These are phyloP conservation scores for Sylvia borin DNA, from an alignment of 2,797 vertebrate species.

Conservation along the genomic window DNA sequence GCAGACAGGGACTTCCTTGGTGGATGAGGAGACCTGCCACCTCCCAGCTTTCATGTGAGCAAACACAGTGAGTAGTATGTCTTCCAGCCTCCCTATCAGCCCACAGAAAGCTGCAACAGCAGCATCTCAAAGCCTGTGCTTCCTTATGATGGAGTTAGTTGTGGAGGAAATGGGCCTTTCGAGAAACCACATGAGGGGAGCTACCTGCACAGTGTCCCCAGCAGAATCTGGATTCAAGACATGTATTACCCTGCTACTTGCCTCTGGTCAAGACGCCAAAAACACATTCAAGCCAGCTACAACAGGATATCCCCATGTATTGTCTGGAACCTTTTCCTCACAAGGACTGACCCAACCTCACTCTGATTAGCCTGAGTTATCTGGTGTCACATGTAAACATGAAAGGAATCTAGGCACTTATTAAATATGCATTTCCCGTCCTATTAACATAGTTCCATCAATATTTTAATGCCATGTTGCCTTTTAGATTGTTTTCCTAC, in stretches of 20 bases:
- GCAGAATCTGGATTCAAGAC: not conserved
- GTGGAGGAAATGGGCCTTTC: not conserved
- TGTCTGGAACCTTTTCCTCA: not conserved
- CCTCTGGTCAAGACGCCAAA: not conserved
- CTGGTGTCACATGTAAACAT: conserved; percentile 41
- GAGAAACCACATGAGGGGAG: not conserved
- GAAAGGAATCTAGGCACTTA: conserved; percentile 47
- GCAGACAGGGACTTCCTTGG: not conserved
- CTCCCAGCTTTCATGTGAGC: not conserved
- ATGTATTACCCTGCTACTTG: not conserved
- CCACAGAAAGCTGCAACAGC: not conserved
- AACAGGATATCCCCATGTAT: not conserved
- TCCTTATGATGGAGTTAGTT: not conserved
- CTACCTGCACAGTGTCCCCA: not conserved
- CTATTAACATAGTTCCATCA: conserved; percentile 42
- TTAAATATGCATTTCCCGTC: conserved; percentile 52
- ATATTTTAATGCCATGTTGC: conserved; percentile 58
- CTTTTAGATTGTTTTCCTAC: conserved; percentile 23
- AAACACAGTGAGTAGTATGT: not conserved
- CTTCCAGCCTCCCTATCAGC: not conserved
- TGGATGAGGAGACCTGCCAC: not conserved
- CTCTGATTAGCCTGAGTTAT: conserved; percentile 21
- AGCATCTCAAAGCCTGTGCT: not conserved
- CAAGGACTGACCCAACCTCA: not conserved
- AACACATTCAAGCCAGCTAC: not conserved